These are phyloP conservation scores for Arion vulgaris DNA, from an alignment of 1,140 invertebrate species.

Conservation along the genomic window DNA sequence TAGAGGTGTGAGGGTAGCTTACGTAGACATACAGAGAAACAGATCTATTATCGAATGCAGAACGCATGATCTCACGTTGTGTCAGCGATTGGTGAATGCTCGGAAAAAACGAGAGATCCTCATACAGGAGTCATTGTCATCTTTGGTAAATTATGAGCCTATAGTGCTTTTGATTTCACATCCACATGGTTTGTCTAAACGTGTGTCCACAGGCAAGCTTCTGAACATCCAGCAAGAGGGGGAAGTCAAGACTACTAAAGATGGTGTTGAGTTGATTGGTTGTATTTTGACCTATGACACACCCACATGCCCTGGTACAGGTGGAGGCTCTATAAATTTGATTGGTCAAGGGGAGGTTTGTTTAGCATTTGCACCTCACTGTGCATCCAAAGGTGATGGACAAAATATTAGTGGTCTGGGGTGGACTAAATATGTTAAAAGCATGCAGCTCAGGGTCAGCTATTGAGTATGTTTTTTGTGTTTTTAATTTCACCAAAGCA, in stretches of 20 bases:
- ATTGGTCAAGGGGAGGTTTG: background rate
- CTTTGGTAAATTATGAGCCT: background rate
- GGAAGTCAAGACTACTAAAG: background rate
- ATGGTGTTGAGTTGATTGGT: background rate
- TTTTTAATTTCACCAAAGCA: too few relatives aligned
- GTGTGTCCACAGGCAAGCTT: background rate
- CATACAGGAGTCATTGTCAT: background rate
- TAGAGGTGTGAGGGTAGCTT: background rate
- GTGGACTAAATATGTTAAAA: background rate
- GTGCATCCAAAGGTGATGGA: background rate
- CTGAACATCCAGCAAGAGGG: background rate
- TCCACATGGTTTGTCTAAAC: constrained; percentile 1
- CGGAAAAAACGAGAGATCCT: background rate
- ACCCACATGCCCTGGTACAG: constrained; percentile 8
- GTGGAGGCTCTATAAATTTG: constrained; percentile 9
- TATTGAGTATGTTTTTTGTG: too few relatives aligned
- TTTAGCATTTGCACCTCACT: constrained; percentile 8
- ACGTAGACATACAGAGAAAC: constrained; percentile 8
- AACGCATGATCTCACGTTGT: constrained; percentile 2
- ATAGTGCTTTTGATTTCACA: background rate
- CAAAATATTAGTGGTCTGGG: background rate
- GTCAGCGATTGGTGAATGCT: background rate
- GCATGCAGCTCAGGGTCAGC: background rate
- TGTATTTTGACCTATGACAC: background rate
- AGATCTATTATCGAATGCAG: constrained; percentile 6